phyloP scores from a whole-genome alignment of 1,140 invertebrate genomes.

The Drosophila albomicans region DNA sequence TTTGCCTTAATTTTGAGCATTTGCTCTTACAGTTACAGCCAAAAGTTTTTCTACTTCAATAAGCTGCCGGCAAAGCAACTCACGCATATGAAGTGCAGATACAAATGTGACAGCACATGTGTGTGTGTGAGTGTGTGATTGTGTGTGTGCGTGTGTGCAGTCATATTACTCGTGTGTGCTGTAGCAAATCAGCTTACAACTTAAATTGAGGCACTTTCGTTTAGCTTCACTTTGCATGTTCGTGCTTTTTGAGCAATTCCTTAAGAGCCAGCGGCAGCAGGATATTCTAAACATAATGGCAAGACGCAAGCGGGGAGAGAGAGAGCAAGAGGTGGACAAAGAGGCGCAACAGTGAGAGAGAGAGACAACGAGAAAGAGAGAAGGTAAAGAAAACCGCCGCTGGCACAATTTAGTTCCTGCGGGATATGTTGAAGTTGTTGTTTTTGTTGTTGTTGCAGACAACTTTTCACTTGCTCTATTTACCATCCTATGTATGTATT shows the following conservation, averaged over 20 bases:
- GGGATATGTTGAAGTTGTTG: slow-evolving; percentile 69
- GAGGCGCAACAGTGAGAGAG: not conserved
- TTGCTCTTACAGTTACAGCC: slow-evolving; percentile 59
- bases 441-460: slow-evolving; percentile 21
- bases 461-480: slow-evolving; percentile 81
- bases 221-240: slow-evolving; percentile 81
- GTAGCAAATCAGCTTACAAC: slow-evolving; percentile 80
- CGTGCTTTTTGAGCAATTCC: slow-evolving; percentile 67
- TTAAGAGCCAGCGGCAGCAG: slow-evolving; percentile 52
- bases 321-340: too few relatives aligned
- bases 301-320: slow-evolving; percentile 1
- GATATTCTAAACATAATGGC: slow-evolving; percentile 22
- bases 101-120: slow-evolving; percentile 40
- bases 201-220: slow-evolving; percentile 83
- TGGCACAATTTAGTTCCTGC: slow-evolving; percentile 80
- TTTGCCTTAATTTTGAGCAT: slow-evolving; percentile 75
- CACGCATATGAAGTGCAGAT: slow-evolving; percentile 45
- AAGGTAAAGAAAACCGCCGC: slow-evolving; percentile 71
- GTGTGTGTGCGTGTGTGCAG: slow-evolving; percentile 33
- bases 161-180: slow-evolving; percentile 59
- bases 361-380: slow-evolving; percentile 1
- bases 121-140: not conserved
- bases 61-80: slow-evolving; percentile 43
- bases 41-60: slow-evolving; percentile 80
- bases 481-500: slow-evolving; percentile 51